Evolutionary conservation across 1,140 invertebrate species (phyloP).

Genomic region (Teleopsis dalmanni): DNA sequence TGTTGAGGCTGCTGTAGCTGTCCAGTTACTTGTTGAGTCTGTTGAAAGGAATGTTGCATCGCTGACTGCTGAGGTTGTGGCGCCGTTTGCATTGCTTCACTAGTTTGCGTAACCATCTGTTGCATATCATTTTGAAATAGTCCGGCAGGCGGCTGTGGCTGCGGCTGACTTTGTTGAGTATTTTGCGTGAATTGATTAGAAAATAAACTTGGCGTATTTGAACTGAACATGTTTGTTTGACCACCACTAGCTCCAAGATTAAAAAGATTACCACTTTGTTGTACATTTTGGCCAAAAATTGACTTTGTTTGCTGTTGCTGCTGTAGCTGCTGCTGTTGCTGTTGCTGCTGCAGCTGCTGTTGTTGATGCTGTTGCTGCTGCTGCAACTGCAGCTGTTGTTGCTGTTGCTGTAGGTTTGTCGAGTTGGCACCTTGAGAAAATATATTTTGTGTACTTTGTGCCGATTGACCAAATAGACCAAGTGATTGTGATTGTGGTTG

Average conservation of each 20-base stretch:
- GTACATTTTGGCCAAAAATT: slow-evolving; percentile 4
- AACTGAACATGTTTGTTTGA: neutral
- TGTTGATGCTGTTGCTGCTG: neutral
- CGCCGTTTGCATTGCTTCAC: no score
- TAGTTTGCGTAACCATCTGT: no score
- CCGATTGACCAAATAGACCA: slow-evolving; percentile 19
- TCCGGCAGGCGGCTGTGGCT: neutral
- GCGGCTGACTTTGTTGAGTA: slow-evolving; percentile 2
- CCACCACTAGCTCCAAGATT: neutral
- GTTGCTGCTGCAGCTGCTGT: neutral
- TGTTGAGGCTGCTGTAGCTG: slow-evolving; percentile 5
- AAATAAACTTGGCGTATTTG: neutral
- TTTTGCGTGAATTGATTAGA: neutral
- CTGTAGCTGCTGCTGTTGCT: neutral
- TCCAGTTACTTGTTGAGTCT: neutral
- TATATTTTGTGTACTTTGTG: slow-evolving; percentile 10
- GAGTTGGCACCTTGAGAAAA: slow-evolving; percentile 11
- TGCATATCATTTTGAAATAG: no score
- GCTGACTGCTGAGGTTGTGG: neutral
- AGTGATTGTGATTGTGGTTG: slow-evolving; percentile 3
- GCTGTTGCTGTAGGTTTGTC: slow-evolving; percentile 12
- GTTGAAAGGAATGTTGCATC: neutral
- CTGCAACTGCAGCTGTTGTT: slow-evolving; percentile 1
- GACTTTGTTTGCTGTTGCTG: slow-evolving; percentile 1
- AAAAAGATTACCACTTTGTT: neutral